These are phyloP conservation scores for Rhea pennata DNA, from an alignment of 2,113 vertebrate genomes.

Conservation along the genomic window DNA sequence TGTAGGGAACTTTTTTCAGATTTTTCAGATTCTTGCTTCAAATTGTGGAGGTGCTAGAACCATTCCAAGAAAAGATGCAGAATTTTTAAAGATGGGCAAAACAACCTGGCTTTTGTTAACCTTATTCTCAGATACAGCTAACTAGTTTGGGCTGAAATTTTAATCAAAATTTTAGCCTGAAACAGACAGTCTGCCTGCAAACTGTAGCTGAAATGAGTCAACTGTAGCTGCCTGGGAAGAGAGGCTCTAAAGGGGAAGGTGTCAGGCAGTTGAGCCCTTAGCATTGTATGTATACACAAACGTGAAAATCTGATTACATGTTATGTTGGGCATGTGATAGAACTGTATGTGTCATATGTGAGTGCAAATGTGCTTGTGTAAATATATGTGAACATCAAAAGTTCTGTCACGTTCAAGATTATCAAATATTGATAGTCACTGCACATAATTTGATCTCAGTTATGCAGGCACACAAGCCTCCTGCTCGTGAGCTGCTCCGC, in stretches of 20 bases:
- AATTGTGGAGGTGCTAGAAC: neutral
- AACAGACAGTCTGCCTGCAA: neutral
- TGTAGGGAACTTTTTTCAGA: neutral
- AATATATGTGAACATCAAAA: neutral
- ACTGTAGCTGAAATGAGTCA: constrained; percentile 1
- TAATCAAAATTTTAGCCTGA: neutral
- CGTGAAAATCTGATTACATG: neutral
- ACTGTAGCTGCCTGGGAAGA: neutral
- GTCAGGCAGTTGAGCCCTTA: neutral
- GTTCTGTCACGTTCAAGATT: neutral
- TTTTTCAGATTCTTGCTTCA: constrained; percentile 25
- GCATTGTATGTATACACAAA: neutral
- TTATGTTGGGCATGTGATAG: fast-evolving
- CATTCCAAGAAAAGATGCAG: neutral
- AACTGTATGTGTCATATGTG: fast-evolving
- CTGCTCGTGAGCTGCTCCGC: neutral
- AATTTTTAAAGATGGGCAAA: neutral
- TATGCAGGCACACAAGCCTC: constrained; percentile 19
- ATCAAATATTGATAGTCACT: neutral
- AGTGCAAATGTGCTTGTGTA: neutral
- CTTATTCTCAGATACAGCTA: neutral
- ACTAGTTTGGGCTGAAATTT: neutral
- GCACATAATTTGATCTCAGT: neutral
- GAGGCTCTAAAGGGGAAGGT: neutral
- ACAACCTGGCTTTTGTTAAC: constrained; percentile 1